A percentile compares a stretch with the other conserved stretches of the same genome.
Evolutionary conservation across 1,140 invertebrate genomes (phyloP).

Genomic region (Ganaspis sp.): DNA sequence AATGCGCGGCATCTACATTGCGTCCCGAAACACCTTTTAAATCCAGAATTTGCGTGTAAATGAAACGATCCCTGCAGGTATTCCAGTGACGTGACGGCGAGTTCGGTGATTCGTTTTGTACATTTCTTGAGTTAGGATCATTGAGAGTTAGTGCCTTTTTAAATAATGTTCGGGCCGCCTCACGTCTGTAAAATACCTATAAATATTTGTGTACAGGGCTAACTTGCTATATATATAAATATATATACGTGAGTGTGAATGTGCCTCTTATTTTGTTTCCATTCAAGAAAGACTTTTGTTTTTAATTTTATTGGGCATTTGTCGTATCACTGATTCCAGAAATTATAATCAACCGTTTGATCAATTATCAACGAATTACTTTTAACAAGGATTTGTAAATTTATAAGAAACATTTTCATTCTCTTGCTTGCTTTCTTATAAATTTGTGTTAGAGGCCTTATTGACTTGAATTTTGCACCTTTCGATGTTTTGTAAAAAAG

Average conservation of each 20-base stretch:
- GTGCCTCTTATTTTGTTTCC: conserved; percentile 38
- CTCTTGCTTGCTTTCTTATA: background rate
- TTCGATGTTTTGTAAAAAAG: background rate
- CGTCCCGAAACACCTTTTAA: background rate
- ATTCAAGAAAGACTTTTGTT: conserved; percentile 34
- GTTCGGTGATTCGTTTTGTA: conserved; percentile 54
- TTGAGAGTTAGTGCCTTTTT: conserved; percentile 67
- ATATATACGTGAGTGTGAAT: conserved; percentile 43
- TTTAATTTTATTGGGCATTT: background rate
- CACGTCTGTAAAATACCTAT: conserved; percentile 52
- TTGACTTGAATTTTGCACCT: background rate
- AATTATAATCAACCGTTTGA: background rate
- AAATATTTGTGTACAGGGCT: conserved; percentile 57
- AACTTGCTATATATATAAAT: conserved; percentile 52
- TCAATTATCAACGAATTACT: too few species aligned
- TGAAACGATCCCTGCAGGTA: conserved; percentile 34
- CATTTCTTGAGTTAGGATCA: conserved; percentile 57
- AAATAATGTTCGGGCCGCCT: conserved; percentile 48
- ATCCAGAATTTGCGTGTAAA: conserved; percentile 25
- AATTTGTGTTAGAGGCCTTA: background rate
- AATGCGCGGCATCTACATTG: conserved; percentile 13
- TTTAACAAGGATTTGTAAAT: background rate
- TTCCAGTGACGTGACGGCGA: conserved; percentile 35
- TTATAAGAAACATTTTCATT: background rate
- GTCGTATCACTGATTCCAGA: too few species aligned